A percentile compares a stretch with the other conserved stretches of the same genome.
Conservation (phyloP, 2,797 vertebrate species). For the Spatula clypeata region DNA sequence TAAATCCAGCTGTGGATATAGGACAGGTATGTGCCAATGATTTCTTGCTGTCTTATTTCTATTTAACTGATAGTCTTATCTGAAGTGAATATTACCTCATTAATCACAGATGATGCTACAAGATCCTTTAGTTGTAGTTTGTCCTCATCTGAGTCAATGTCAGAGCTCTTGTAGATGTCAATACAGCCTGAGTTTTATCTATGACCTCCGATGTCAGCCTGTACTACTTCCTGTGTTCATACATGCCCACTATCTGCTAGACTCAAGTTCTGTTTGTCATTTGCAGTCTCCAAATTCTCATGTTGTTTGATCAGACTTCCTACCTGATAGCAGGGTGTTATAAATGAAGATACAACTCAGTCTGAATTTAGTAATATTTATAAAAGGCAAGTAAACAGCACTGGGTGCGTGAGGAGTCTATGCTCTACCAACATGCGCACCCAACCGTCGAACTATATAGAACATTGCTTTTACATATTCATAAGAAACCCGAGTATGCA, state of each 20-base stretch:
- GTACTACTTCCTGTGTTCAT: background rate
- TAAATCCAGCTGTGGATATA: constrained; percentile 85
- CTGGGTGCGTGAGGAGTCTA: no score
- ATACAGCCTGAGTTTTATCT: background rate
- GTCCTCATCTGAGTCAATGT: background rate
- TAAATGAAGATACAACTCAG: no score
- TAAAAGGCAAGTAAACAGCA: no score
- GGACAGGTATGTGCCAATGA: constrained; percentile 81
- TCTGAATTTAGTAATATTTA: no score
- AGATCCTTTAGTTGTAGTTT: background rate
- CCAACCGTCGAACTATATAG: no score
- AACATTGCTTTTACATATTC: no score
- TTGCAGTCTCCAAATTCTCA: background rate
- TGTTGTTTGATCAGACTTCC: background rate
- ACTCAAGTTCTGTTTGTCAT: background rate
- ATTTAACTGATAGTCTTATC: background rate
- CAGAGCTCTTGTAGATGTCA: background rate
- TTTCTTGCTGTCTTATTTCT: background rate
- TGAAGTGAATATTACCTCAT: background rate
- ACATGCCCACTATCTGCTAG: background rate
- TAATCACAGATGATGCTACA: background rate
- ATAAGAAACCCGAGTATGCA: no score
- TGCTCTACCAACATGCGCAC: no score
- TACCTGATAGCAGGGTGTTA: background rate
- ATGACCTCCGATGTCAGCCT: background rate